Conservation (phyloP, 2,888 invertebrate species). For the Flexamia atlantica region DNA sequence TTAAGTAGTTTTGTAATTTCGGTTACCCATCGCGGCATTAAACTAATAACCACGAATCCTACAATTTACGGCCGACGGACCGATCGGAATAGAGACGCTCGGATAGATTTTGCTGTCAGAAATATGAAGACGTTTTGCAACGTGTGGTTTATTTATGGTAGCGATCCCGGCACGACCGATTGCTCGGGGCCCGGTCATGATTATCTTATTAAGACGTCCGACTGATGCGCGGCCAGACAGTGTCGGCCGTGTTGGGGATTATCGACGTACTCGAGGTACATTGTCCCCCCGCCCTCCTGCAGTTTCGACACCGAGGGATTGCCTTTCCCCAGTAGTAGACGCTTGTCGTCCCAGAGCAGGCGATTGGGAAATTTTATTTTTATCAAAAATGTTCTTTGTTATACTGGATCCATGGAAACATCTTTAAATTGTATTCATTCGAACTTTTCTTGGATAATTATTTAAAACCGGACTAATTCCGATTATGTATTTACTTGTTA, state of each 20-base stretch:
- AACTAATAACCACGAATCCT: constrained; percentile 57
- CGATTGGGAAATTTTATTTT: too few relatives aligned
- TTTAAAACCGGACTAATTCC: too few relatives aligned
- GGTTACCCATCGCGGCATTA: constrained; percentile 59
- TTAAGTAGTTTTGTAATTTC: constrained; percentile 60
- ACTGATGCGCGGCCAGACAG: constrained; percentile 47
- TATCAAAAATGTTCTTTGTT: too few relatives aligned
- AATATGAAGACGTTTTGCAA: constrained; percentile 58
- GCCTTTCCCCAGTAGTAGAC: constrained; percentile 9
- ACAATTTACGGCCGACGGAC: constrained; percentile 31
- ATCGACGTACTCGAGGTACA: constrained; percentile 6
- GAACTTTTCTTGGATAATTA: too few relatives aligned
- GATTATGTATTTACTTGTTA: too few relatives aligned
- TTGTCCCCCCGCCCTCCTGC: neutral
- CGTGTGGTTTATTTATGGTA: constrained; percentile 53
- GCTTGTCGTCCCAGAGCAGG: neutral
- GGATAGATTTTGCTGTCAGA: constrained; percentile 55
- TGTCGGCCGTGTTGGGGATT: constrained; percentile 9
- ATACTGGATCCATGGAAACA: too few relatives aligned
- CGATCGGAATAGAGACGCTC: constrained; percentile 45
- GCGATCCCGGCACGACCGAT: constrained; percentile 46
- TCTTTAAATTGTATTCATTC: too few relatives aligned
- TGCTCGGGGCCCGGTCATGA: constrained; percentile 33
- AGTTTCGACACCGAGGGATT: neutral
- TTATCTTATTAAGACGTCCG: constrained; percentile 54